These are phyloP conservation scores for Ernsta delagoae DNA, from an alignment of 2,888 invertebrate species.

Conservation along the genomic window DNA sequence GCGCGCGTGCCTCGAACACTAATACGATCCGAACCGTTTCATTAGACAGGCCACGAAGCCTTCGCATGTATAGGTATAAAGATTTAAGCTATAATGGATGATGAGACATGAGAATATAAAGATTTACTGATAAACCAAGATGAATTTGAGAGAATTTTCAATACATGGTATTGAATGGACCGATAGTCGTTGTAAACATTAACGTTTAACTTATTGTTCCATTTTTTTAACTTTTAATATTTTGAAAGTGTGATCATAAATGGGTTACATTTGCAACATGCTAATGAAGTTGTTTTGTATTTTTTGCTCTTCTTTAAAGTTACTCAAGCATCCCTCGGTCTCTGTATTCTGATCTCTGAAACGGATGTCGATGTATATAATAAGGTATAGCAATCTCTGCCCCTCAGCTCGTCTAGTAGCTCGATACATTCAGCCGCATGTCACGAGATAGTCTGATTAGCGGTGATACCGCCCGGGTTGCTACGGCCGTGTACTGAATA, in stretches of 20 bases:
- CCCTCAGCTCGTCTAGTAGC: constrained; percentile 49
- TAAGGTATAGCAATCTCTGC: constrained; percentile 35
- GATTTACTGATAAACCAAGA: no score
- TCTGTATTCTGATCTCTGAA: constrained; percentile 24
- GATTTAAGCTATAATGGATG: neutral
- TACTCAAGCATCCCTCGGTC: neutral
- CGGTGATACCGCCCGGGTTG: constrained; percentile 54
- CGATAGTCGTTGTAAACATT: no score
- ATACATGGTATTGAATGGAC: no score
- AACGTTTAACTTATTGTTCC: no score
- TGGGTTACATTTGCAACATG: no score
- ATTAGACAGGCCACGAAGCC: constrained; percentile 22
- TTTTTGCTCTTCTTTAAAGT: neutral
- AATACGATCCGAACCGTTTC: constrained; percentile 25
- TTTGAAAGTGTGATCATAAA: no score
- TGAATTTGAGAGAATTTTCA: no score
- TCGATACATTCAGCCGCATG: constrained; percentile 50
- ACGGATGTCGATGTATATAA: constrained; percentile 29
- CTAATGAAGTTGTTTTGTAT: no score
- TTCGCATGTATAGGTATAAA: neutral
- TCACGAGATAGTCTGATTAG: constrained; percentile 69
- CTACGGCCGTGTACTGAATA: constrained; percentile 54
- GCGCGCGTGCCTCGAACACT: constrained; percentile 30
- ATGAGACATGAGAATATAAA: no score
- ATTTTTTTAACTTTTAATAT: neutral